These are phyloP conservation scores for Heterotis niloticus DNA, from an alignment of 2,113 vertebrate genomes.

Conservation along the genomic window DNA sequence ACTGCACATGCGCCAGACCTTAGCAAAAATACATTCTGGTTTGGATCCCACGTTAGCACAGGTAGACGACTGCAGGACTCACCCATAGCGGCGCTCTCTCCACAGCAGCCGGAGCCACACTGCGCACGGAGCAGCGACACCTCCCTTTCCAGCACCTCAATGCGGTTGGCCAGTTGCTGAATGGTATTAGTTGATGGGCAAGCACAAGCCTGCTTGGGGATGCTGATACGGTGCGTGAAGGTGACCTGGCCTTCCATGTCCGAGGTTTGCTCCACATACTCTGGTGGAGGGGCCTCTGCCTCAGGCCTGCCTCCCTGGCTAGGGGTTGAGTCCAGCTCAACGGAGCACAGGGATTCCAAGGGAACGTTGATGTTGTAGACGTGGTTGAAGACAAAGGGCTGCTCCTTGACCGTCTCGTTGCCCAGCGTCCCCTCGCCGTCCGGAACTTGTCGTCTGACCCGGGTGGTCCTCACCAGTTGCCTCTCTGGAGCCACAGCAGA, in stretches of 20 bases:
- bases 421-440: conserved; percentile 50
- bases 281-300: conserved; percentile 56
- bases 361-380: conserved; percentile 94
- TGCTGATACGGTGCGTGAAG: conserved; percentile 94
- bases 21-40: too few species aligned
- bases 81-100: conserved; percentile 84
- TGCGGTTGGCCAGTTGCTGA: conserved; percentile 82
- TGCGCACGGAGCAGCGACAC: conserved; percentile 85
- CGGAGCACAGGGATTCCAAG: conserved; percentile 81
- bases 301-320: conserved; percentile 63
- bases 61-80: conserved; percentile 39
- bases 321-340: conserved; percentile 69
- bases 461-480: conserved; percentile 59
- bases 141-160: conserved; percentile 94
- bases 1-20: too few species aligned
- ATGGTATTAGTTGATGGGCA: conserved; percentile 72
- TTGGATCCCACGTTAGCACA: too few species aligned
- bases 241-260: conserved; percentile 87
- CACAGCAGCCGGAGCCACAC: conserved; percentile 82
- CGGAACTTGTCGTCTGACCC: conserved; percentile 60
- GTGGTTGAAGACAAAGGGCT: conserved; percentile 89
- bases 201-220: conserved; percentile 85
- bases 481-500: conserved; percentile 51
- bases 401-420: conserved; percentile 74
- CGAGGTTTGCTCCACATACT: conserved; percentile 81